A percentile compares a stretch with the other conserved stretches of the same genome.
Evolutionary conservation across 2,888 invertebrate genomes (phyloP).

Genomic region (Linnaemya tessellans): DNA sequence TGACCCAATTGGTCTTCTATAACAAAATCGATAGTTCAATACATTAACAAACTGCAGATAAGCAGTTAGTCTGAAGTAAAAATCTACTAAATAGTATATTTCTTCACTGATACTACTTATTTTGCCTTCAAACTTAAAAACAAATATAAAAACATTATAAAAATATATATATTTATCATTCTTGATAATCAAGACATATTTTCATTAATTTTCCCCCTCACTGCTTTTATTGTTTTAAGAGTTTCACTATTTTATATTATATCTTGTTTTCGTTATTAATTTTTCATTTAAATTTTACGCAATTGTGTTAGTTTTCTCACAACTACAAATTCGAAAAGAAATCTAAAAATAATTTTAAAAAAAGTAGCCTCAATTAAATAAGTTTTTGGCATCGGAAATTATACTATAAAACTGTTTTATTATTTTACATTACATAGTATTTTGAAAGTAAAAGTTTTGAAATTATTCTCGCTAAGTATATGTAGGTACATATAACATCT

Average conservation of each 20-base stretch:
- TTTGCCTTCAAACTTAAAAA: too few species aligned
- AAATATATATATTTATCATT: too few species aligned
- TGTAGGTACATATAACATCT: too few species aligned
- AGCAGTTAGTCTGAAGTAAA: too few species aligned
- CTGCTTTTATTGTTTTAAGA: slow-evolving; percentile 14
- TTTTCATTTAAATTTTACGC: slow-evolving; percentile 35
- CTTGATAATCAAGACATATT: too few species aligned
- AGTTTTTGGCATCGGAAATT: slow-evolving; percentile 56
- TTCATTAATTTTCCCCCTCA: neutral
- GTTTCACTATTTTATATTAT: slow-evolving; percentile 12
- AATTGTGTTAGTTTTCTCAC: slow-evolving; percentile 24
- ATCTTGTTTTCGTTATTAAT: slow-evolving; percentile 14
- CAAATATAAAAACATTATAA: too few species aligned
- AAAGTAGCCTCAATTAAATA: slow-evolving; percentile 59
- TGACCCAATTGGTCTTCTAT: too few species aligned
- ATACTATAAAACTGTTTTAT: slow-evolving; percentile 37
- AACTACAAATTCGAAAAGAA: slow-evolving; percentile 15
- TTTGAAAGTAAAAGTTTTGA: slow-evolving; percentile 27
- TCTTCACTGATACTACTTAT: too few species aligned
- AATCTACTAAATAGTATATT: too few species aligned
- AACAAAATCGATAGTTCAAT: too few species aligned
- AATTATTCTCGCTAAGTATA: neutral
- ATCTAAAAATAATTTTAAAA: slow-evolving; percentile 53
- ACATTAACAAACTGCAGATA: too few species aligned
- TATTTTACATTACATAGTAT: neutral